Conservation (phyloP, 2,113 vertebrate species). For the Caranx ignobilis region DNA sequence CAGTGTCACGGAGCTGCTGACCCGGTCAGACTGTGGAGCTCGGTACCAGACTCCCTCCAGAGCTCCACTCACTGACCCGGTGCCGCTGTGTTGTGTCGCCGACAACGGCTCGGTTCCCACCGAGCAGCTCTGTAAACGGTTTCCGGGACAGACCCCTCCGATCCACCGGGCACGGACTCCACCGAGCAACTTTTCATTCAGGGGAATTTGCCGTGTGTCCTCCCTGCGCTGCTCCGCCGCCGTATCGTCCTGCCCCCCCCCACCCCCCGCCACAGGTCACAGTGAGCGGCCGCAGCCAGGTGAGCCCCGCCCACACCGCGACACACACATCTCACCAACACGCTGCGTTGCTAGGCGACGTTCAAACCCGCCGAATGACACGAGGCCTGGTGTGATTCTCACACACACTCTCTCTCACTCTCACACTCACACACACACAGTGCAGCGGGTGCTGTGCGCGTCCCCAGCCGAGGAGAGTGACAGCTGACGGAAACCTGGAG, state of each 20-base stretch:
- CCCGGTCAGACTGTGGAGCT: background rate
- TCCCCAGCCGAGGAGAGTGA: background rate
- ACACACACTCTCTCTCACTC: no score
- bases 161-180: background rate
- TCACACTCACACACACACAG: no score
- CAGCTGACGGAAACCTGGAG: background rate
- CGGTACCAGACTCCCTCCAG: background rate
- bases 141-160: background rate
- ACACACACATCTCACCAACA: background rate
- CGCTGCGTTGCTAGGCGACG: no score
- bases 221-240: background rate
- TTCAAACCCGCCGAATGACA: background rate
- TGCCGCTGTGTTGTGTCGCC: background rate
- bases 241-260: no score
- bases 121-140: background rate
- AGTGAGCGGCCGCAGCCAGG: background rate
- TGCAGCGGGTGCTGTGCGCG: background rate
- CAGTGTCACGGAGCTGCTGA: fast-evolving
- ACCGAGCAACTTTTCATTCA: background rate
- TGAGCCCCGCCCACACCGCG: background rate
- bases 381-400: fast-evolving
- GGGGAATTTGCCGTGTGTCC: background rate
- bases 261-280: background rate
- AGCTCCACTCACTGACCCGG: background rate
- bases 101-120: background rate